Percentiles rank a stretch among this genome's conserved stretches.
phyloP scores from a whole-genome alignment of 2,797 vertebrate genomes.

The Mus minutoides region DNA sequence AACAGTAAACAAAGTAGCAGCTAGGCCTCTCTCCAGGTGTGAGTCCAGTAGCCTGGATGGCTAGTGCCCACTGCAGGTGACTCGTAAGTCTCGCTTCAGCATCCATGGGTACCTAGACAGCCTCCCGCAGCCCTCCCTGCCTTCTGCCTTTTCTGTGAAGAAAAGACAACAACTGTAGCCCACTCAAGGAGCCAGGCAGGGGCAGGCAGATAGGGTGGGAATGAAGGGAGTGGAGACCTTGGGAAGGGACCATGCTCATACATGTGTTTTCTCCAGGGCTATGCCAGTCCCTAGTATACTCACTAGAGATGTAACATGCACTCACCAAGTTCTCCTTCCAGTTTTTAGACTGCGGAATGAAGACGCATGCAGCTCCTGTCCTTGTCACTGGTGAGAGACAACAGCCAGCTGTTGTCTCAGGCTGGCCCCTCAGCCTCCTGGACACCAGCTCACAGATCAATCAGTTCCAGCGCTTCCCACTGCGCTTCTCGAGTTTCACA shows the following conservation, averaged over 20 bases:
- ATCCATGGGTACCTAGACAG: not conserved
- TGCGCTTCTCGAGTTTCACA: slow-evolving; percentile 59
- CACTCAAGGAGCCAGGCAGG: not conserved
- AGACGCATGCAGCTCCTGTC: not conserved
- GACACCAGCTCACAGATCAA: slow-evolving; percentile 50
- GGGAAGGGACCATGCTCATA: not conserved
- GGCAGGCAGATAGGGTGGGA: not conserved
- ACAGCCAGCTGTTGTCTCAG: slow-evolving; percentile 14
- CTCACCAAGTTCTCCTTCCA: fast-evolving
- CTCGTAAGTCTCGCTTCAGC: fast-evolving
- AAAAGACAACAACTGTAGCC: slow-evolving; percentile 13
- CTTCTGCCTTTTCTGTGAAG: not conserved
- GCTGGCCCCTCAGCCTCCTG: not conserved
- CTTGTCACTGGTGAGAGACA: slow-evolving; percentile 2
- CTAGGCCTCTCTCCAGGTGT: fast-evolving
- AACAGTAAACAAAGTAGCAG: not conserved
- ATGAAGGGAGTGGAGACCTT: not conserved
- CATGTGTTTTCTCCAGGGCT: not conserved
- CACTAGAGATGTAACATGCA: not conserved
- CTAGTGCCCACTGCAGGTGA: not conserved
- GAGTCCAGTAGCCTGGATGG: not conserved
- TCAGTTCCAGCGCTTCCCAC: slow-evolving; percentile 38
- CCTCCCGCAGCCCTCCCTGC: not conserved
- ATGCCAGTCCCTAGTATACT: not conserved
- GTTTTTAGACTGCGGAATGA: not conserved